Percentiles rank a stretch among this genome's conserved stretches.
Conservation (phyloP, 2,888 invertebrate species). For the Alloplasta piceator region DNA sequence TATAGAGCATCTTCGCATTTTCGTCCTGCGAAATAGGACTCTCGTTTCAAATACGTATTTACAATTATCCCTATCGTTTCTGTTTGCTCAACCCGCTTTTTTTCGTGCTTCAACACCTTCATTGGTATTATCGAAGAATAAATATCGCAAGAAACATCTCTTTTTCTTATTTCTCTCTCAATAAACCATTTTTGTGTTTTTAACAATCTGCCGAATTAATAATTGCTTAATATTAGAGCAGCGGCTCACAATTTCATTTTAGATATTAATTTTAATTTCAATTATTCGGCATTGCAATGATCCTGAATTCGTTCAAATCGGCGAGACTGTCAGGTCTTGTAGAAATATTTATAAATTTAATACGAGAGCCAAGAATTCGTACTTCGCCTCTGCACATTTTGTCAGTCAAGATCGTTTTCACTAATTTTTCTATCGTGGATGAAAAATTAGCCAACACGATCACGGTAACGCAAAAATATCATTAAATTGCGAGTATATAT, state of each 20-base stretch:
- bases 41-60: constrained; percentile 61
- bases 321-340: constrained; percentile 56
- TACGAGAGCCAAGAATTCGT: constrained; percentile 53
- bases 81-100: constrained; percentile 49
- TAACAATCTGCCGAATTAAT: constrained; percentile 24
- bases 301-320: constrained; percentile 52
- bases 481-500: constrained; percentile 62
- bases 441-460: constrained; percentile 41
- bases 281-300: constrained; percentile 47
- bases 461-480: constrained; percentile 62
- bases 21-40: constrained; percentile 34
- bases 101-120: constrained; percentile 13
- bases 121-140: constrained; percentile 50
- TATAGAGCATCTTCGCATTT: constrained; percentile 44
- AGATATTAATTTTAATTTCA: not conserved
- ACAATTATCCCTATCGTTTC: constrained; percentile 59
- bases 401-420: constrained; percentile 59
- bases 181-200: constrained; percentile 15
- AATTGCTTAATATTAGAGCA: constrained; percentile 34
- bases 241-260: constrained; percentile 15
- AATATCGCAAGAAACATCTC: constrained; percentile 55
- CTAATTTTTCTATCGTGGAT: constrained; percentile 8
- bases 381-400: constrained; percentile 49
- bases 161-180: constrained; percentile 17
- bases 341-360: constrained; percentile 42